Evolutionary conservation across 2,888 invertebrate species (phyloP), one percentile per base, ranked within the genome.

Genomic region (Allygus modestus): DNA sequence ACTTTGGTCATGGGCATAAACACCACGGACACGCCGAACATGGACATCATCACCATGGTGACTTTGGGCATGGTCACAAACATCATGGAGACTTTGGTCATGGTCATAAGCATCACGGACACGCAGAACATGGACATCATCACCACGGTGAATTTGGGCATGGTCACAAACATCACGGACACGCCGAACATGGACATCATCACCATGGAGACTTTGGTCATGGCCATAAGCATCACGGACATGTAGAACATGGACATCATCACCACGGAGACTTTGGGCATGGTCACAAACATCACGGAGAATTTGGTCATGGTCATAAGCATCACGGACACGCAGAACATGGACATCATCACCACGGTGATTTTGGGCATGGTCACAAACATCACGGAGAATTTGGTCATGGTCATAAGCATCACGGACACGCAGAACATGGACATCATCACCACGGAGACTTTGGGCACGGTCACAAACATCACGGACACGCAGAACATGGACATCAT

Each of bases 111-210:
- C 87, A 87, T 61, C 43, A 84, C 23, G 87, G 87, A 11, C 28
- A 84, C 9, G 85, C 82, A 28, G 86, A 85, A 69, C 87, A 87
- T 46, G 82, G 81, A 33, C 87, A 87, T 73, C 84, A 86, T 41
- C 87, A 87, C 54, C 84, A 85, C 58, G 87, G 86, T 1, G 58
- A 82, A 0, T 84, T 82, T 20, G 85, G 69, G 9, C 87, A 87
- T 77, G 85, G 83, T 17, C 87, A 87, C 41, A 86, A 86, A 23
- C 87, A 87, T 61, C 65, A 61, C 20, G 87, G 87, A 4, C 85
- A 87, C 46, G 85, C 84, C 17, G 85, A 87, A 82, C 87, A 87
- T 43, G 85, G 83, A 0, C 87, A 87, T 69, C 85, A 86, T 77
- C 87, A 87, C 65, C 58, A 81, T 33, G 79, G 79, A 28, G 7